phyloP scores from a whole-genome alignment of 2,888 invertebrate genomes.

The Proisotoma minuta region DNA sequence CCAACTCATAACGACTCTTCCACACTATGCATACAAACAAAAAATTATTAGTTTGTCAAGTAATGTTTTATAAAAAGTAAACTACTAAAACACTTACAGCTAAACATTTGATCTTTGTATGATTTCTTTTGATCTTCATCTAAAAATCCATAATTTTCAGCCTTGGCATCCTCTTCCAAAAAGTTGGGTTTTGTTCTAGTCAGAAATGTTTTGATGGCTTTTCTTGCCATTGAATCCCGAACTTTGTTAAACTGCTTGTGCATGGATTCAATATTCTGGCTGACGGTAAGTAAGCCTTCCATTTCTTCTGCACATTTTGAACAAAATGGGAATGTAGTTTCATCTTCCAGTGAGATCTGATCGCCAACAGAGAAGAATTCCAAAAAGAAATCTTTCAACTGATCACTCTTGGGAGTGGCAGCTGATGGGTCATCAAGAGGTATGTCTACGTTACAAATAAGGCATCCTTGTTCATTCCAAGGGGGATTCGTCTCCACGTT shows the following conservation, averaged over 20 bases:
- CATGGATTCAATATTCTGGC: constrained; percentile 42
- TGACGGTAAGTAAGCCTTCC: constrained; percentile 33
- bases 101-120: constrained; percentile 32
- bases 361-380: constrained; percentile 41
- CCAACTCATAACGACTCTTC: constrained; percentile 41
- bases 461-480: constrained; percentile 44
- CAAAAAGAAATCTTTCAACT: constrained; percentile 40
- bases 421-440: constrained; percentile 19
- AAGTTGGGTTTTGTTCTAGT: constrained; percentile 39
- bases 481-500: constrained; percentile 19
- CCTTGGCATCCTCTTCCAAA: constrained; percentile 34
- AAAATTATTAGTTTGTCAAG: neutral
- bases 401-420: constrained; percentile 15
- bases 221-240: constrained; percentile 40
- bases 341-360: constrained; percentile 32
- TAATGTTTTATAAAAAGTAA: neutral
- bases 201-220: constrained; percentile 42
- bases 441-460: constrained; percentile 41
- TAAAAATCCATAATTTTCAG: constrained; percentile 27
- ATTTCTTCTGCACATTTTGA: constrained; percentile 32
- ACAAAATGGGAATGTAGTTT: constrained; percentile 40
- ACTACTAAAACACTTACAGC: neutral
- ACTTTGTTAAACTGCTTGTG: constrained; percentile 43
- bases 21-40: constrained; percentile 30
- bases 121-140: constrained; percentile 33